Percentiles rank a stretch among this genome's conserved stretches.
Conservation (phyloP, 2,113 vertebrate species). For the Ictidomys tridecemlineatus region DNA sequence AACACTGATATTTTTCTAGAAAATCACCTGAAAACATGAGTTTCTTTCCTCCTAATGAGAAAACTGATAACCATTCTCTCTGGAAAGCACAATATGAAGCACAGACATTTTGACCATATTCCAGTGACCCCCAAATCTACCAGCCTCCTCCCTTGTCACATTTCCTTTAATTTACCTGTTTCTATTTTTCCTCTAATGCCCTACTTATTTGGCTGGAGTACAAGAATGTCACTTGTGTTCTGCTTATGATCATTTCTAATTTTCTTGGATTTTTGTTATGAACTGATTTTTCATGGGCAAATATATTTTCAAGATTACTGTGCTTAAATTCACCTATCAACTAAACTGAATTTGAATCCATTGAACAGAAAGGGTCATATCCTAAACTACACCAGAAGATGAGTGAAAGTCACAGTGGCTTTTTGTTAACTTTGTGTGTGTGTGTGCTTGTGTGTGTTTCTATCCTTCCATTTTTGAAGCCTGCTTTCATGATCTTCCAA, state of each 20-base stretch:
- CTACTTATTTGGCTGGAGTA: slow-evolving; percentile 11
- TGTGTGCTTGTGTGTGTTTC: background rate
- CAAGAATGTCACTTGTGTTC: background rate
- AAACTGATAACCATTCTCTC: background rate
- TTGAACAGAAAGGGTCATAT: background rate
- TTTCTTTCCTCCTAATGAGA: background rate
- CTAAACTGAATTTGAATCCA: background rate
- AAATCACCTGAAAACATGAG: background rate
- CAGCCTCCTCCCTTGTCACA: background rate
- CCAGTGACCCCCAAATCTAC: background rate
- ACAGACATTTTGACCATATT: background rate
- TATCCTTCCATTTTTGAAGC: background rate
- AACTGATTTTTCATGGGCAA: slow-evolving; percentile 11
- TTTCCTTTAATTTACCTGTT: background rate
- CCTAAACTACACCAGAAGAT: background rate
- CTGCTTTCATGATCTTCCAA: background rate
- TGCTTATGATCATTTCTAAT: background rate
- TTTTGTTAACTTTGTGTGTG: background rate
- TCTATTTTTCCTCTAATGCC: slow-evolving; percentile 5
- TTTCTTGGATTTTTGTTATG: background rate
- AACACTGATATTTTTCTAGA: background rate
- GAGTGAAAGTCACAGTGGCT: background rate
- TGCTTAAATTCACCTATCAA: background rate
- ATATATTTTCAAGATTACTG: background rate
- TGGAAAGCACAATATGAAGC: background rate